Conservation (phyloP, 92 coral and sea anemone genomes). For the Parazoanthus darwini region DNA sequence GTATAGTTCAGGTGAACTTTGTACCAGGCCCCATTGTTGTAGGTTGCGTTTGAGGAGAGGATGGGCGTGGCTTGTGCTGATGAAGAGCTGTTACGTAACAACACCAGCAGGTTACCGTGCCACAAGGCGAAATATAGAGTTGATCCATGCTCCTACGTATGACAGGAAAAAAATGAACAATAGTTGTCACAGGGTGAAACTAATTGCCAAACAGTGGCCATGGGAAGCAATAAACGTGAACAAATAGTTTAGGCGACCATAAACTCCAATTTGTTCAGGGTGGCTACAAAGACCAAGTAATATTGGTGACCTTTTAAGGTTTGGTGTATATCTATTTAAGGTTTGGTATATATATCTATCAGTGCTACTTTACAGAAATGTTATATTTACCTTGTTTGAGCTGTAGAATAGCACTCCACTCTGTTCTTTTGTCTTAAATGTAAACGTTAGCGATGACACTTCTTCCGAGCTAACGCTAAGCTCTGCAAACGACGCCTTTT, state of each 20-base stretch:
- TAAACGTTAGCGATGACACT: conserved; percentile 58
- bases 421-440: conserved; percentile 71
- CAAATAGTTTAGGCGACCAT: too few relatives aligned
- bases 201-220: too few relatives aligned
- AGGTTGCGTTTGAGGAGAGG: conserved; percentile 44
- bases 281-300: too few relatives aligned
- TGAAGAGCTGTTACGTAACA: conserved; percentile 42
- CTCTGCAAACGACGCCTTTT: conserved; percentile 61
- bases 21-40: conserved; percentile 76
- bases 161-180: neutral
- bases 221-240: too few relatives aligned
- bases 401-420: conserved; percentile 81
- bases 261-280: too few relatives aligned
- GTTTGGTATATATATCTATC: neutral
- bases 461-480: conserved; percentile 29
- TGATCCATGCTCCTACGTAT: conserved; percentile 42
- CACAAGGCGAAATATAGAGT: conserved; percentile 68
- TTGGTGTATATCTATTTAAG: too few relatives aligned
- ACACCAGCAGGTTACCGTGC: conserved; percentile 65
- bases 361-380: neutral
- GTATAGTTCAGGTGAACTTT: conserved; percentile 61
- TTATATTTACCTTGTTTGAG: conserved; percentile 54
- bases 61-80: conserved; percentile 47
- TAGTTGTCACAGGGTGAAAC: too few relatives aligned
- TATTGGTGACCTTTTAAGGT: too few relatives aligned